These are phyloP conservation scores for Phrynocephalus versicolor DNA, from an alignment of 2,113 vertebrate genomes.

Conservation along the genomic window DNA sequence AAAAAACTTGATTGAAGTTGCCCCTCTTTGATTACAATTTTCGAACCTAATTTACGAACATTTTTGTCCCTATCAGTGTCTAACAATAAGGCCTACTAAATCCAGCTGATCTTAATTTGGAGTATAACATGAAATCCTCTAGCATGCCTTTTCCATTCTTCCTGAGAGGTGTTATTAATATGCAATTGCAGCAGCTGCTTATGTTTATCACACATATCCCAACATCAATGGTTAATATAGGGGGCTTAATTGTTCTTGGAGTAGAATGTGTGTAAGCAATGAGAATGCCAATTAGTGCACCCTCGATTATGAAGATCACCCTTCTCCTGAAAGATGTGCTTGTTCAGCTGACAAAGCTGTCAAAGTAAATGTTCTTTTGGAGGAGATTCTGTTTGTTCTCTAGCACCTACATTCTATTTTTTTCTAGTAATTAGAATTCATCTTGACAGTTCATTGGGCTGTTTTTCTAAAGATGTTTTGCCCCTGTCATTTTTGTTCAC, in stretches of 20 bases:
- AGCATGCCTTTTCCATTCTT: neutral
- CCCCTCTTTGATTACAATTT: too few relatives aligned
- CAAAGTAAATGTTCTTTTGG: conserved; percentile 41
- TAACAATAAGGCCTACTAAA: neutral
- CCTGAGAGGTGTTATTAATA: neutral
- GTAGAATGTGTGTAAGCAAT: neutral
- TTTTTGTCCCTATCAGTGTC: too few relatives aligned
- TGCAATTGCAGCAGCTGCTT: conserved; percentile 17
- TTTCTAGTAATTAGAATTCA: conserved; percentile 49
- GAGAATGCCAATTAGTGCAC: conserved; percentile 24
- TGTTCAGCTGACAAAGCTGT: conserved; percentile 39
- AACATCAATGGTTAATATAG: conserved; percentile 1
- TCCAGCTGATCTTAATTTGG: neutral
- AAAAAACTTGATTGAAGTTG: too few relatives aligned
- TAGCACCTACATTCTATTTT: conserved; percentile 44
- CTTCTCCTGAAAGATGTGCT: conserved; percentile 27
- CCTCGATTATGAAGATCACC: conserved; percentile 1
- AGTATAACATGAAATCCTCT: neutral
- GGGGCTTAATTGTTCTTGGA: conserved; percentile 25
- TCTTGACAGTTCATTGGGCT: conserved; percentile 23
- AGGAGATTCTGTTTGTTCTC: conserved; percentile 45
- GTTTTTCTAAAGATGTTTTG: conserved; percentile 35
- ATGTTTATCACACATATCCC: conserved; percentile 11
- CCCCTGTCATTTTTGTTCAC: conserved; percentile 26
- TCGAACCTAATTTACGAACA: too few relatives aligned